Percentiles rank a stretch among this genome's conserved stretches.
Conservation (phyloP, 1,140 invertebrate genomes). For the Drosophila pachea region DNA sequence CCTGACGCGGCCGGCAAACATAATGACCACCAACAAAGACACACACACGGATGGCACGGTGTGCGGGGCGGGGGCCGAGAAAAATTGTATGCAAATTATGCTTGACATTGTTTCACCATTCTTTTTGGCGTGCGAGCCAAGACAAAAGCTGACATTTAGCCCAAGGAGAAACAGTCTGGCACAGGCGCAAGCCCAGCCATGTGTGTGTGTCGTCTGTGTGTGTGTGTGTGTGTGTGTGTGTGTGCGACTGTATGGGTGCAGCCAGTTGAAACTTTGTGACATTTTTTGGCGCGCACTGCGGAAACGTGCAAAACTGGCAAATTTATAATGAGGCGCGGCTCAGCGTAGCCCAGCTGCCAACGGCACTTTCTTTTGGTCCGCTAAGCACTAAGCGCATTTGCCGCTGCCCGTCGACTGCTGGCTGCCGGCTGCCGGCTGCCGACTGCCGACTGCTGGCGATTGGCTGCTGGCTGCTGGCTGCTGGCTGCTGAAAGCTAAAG, state of each 20-base stretch:
- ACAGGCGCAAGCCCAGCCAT: background rate
- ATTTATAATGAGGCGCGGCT: conserved; percentile 74
- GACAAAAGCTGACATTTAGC: conserved; percentile 77
- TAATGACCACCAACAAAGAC: conserved; percentile 65
- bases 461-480: background rate
- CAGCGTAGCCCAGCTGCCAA: conserved; percentile 59
- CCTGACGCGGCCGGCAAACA: conserved; percentile 72
- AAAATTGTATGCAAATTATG: conserved; percentile 77
- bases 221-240: background rate
- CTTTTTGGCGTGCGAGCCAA: conserved; percentile 74
- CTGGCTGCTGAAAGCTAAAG: conserved; percentile 36
- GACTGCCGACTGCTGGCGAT: background rate
- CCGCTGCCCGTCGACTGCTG: conserved; percentile 28
- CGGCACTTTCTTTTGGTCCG: conserved; percentile 64
- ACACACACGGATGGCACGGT: conserved; percentile 35
- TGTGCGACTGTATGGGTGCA: conserved; percentile 13
- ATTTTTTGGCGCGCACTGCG: conserved; percentile 73
- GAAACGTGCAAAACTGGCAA: conserved; percentile 77
- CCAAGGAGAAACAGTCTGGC: conserved; percentile 59
- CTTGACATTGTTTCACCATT: conserved; percentile 76
- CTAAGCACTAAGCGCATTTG: conserved; percentile 75
- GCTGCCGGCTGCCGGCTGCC: background rate
- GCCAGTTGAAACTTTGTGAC: conserved; percentile 67
- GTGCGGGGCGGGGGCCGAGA: conserved; percentile 19
- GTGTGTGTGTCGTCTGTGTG: conserved; percentile 5